Percentiles rank a stretch among this genome's conserved stretches.
These are phyloP conservation scores for Prionailurus bengalensis DNA, from an alignment of 2,113 vertebrate genomes.

Conservation along the genomic window DNA sequence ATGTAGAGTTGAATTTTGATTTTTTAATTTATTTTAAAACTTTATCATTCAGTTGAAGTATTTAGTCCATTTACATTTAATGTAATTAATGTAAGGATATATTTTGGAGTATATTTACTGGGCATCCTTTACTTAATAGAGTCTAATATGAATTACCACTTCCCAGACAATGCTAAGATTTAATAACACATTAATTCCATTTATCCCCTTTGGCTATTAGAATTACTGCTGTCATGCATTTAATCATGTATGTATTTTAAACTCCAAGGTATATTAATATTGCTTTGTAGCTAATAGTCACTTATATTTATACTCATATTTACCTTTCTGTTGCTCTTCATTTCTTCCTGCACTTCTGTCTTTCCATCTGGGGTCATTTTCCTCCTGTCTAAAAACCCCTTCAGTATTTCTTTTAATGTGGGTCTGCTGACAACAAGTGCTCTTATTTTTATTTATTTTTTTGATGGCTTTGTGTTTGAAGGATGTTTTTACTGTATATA, in stretches of 20 bases:
- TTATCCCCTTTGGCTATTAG: neutral
- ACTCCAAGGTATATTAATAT: neutral
- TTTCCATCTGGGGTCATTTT: neutral
- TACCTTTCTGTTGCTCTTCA: neutral
- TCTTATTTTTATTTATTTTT: neutral
- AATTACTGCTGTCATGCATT: neutral
- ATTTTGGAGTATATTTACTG: conserved; percentile 7
- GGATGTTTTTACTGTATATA: neutral
- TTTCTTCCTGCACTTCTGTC: neutral
- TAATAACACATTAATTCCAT: neutral
- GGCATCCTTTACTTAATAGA: neutral
- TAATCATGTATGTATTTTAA: conserved; percentile 14
- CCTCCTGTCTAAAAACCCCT: neutral
- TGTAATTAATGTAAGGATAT: neutral
- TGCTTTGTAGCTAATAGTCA: neutral
- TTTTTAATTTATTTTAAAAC: neutral
- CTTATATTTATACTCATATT: neutral
- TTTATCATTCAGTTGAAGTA: neutral
- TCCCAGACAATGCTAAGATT: neutral
- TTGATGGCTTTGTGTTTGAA: neutral
- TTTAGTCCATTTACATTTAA: conserved; percentile 31
- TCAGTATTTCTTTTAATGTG: conserved; percentile 1
- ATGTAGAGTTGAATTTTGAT: neutral
- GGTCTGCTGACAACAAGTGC: neutral
- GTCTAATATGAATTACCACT: neutral